These are phyloP conservation scores for Steinernema khuongi DNA, from an alignment of 1,140 invertebrate genomes.

Conservation along the genomic window DNA sequence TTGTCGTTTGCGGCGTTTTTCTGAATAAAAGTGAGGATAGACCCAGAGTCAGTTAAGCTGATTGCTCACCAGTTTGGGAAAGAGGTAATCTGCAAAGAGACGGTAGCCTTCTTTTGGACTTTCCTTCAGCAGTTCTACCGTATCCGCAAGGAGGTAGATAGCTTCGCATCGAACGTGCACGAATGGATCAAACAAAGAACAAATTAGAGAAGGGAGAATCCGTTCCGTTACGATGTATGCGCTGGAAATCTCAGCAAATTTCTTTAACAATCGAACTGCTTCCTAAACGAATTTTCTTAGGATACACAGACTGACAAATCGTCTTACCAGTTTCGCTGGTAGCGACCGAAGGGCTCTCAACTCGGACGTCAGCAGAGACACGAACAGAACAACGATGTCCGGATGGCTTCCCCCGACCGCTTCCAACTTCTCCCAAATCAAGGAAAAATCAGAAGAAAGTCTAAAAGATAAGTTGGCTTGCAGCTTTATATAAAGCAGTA, in stretches of 20 bases:
- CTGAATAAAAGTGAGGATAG: no score
- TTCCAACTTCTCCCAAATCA: slow-evolving; percentile 42
- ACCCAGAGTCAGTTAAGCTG: background rate
- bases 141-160: slow-evolving; percentile 43
- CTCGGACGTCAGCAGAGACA: slow-evolving; percentile 51
- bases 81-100: slow-evolving; percentile 53
- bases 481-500: slow-evolving; percentile 11
- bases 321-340: slow-evolving; percentile 48
- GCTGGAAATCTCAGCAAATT: slow-evolving; percentile 39
- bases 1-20: background rate
- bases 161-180: slow-evolving; percentile 49
- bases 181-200: slow-evolving; percentile 39
- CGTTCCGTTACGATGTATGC: slow-evolving; percentile 46
- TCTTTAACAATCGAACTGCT: slow-evolving; percentile 45
- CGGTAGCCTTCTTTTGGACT: slow-evolving; percentile 53
- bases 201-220: slow-evolving; percentile 53
- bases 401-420: slow-evolving; percentile 31
- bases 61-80: slow-evolving; percentile 43
- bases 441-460: slow-evolving; percentile 32
- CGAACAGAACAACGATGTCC: slow-evolving; percentile 45
- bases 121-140: slow-evolving; percentile 36
- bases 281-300: slow-evolving; percentile 38
- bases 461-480: background rate
- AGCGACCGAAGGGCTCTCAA: slow-evolving; percentile 46
- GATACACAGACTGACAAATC: background rate